Evolutionary conservation across 2,888 invertebrate species (phyloP).

Genomic region (Lasioglossum villosulum): DNA sequence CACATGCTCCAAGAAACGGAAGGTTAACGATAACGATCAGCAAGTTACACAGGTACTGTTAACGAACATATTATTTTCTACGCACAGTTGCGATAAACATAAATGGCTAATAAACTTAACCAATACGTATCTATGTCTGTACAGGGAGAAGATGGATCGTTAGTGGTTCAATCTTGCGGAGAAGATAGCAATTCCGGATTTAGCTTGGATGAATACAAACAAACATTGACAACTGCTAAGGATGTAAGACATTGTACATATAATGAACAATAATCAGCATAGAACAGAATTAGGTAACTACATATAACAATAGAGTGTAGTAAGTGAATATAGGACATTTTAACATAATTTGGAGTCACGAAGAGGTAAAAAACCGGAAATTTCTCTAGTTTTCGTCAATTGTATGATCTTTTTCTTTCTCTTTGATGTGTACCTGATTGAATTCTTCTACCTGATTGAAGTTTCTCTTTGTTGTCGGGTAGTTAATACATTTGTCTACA

Average conservation of each 20-base stretch:
- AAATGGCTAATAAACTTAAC: slow-evolving; percentile 5
- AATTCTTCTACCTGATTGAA: background rate
- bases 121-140: background rate
- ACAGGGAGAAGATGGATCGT: slow-evolving; percentile 76
- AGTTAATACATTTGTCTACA: background rate
- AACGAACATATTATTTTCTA: background rate
- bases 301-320: slow-evolving; percentile 55
- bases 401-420: slow-evolving; percentile 45
- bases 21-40: slow-evolving; percentile 69
- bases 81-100: background rate
- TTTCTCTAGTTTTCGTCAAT: slow-evolving; percentile 2
- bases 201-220: slow-evolving; percentile 82
- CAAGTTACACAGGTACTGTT: slow-evolving; percentile 73
- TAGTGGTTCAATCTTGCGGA: slow-evolving; percentile 79
- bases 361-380: slow-evolving; percentile 49
- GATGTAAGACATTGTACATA: slow-evolving; percentile 78
- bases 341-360: slow-evolving; percentile 23
- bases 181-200: slow-evolving; percentile 82
- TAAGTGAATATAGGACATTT: slow-evolving; percentile 49
- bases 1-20: slow-evolving; percentile 73
- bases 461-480: background rate
- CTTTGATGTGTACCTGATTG: slow-evolving; percentile 19
- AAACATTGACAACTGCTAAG: slow-evolving; percentile 78
- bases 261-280: slow-evolving; percentile 63
- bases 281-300: slow-evolving; percentile 59